Conservation (phyloP, 1,140 invertebrate species). For the Aethina tumida region DNA sequence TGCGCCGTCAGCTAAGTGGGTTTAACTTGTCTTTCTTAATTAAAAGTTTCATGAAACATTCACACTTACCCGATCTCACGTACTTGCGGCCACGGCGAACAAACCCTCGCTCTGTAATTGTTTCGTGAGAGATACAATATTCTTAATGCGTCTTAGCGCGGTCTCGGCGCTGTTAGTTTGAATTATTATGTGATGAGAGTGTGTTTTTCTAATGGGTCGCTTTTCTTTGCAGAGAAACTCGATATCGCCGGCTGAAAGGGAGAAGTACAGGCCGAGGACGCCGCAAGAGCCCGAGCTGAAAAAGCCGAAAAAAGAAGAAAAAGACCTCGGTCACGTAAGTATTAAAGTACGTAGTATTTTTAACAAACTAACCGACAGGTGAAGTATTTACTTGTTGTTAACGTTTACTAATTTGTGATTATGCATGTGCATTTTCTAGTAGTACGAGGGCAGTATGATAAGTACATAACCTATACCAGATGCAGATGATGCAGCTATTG, state of each 20-base stretch:
- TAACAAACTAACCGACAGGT: neutral
- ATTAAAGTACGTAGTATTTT: slow-evolving; percentile 34
- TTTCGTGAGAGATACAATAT: too few species aligned
- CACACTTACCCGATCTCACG: too few species aligned
- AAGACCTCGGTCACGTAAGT: slow-evolving; percentile 75
- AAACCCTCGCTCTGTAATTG: too few species aligned
- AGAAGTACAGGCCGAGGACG: slow-evolving; percentile 70
- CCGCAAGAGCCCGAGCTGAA: slow-evolving; percentile 54
- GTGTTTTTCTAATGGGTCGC: too few species aligned
- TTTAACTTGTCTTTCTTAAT: neutral
- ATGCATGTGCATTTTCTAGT: too few species aligned
- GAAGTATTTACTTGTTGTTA: neutral
- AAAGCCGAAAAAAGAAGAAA: slow-evolving; percentile 77
- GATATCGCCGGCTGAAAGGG: slow-evolving; percentile 80
- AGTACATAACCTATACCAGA: too few species aligned
- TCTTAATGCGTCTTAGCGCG: too few species aligned
- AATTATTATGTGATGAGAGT: too few species aligned
- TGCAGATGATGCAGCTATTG: neutral
- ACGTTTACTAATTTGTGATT: too few species aligned
- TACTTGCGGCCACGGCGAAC: too few species aligned
- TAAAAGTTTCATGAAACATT: neutral
- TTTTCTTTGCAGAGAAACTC: slow-evolving; percentile 52
- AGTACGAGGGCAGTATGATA: too few species aligned
- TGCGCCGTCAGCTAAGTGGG: neutral
- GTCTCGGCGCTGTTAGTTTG: too few species aligned